Percentiles rank a stretch among this genome's conserved stretches.
phyloP scores from a whole-genome alignment of 2,888 invertebrate genomes.

The Hydrotaea diabolus region DNA sequence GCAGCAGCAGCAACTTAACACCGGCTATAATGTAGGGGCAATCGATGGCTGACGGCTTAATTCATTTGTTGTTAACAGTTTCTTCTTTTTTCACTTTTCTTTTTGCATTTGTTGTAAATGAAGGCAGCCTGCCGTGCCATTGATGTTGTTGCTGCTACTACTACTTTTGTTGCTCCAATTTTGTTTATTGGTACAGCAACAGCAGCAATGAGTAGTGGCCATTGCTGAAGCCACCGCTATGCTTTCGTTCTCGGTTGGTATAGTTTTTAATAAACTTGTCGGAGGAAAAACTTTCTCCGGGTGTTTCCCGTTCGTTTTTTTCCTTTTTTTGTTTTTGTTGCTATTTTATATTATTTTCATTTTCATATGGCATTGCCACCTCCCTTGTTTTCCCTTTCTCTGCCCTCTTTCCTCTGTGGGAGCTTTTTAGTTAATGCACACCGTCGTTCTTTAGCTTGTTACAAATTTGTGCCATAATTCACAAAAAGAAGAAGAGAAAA shows the following conservation, averaged over 20 bases:
- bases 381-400: neutral
- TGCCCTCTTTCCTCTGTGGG: neutral
- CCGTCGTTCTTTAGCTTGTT: constrained; percentile 41
- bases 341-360: constrained; percentile 34
- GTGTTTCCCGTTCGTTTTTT: neutral
- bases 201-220: neutral
- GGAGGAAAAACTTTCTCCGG: constrained; percentile 30
- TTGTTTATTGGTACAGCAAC: neutral
- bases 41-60: constrained; percentile 64
- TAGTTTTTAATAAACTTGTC: constrained; percentile 58
- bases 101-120: neutral
- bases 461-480: constrained; percentile 65
- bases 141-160: neutral
- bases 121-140: neutral
- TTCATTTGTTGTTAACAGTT: constrained; percentile 48
- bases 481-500: constrained; percentile 3
- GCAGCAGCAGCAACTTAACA: constrained; percentile 38
- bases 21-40: constrained; percentile 49
- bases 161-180: neutral
- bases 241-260: neutral
- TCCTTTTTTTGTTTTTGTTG: neutral
- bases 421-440: constrained; percentile 19
- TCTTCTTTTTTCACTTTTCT: neutral
- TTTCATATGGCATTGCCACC: constrained; percentile 6
- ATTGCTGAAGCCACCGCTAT: neutral